Conservation (phyloP, 2,113 vertebrate species). For the Aviceda subcristata region DNA sequence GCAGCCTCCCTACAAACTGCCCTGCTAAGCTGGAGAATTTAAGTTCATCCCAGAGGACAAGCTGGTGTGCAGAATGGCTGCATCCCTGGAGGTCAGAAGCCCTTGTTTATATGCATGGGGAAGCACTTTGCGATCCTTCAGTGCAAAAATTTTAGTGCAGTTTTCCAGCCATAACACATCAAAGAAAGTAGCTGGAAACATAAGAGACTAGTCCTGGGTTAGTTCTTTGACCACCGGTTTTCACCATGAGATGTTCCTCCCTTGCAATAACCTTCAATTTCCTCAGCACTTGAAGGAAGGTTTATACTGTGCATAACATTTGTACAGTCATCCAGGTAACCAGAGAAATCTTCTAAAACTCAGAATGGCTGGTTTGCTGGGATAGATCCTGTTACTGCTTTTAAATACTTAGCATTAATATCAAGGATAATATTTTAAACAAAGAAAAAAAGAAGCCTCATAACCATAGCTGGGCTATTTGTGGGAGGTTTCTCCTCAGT, state of each 20-base stretch:
- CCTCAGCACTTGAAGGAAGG: background rate
- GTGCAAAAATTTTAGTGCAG: background rate
- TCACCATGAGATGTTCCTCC: background rate
- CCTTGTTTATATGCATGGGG: background rate
- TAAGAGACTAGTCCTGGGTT: background rate
- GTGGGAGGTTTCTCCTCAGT: slow-evolving; percentile 14
- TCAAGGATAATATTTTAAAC: background rate
- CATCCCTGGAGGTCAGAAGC: background rate
- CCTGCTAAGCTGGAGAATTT: fast-evolving
- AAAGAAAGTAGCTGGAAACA: background rate
- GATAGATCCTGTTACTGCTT: background rate
- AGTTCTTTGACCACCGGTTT: background rate
- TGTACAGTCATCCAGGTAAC: background rate
- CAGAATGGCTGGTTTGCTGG: background rate
- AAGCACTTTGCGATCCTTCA: background rate
- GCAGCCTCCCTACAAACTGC: background rate
- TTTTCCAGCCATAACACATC: background rate
- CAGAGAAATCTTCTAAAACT: background rate
- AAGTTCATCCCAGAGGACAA: fast-evolving
- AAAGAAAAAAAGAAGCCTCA: background rate
- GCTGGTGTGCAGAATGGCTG: background rate
- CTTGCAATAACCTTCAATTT: background rate
- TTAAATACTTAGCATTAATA: background rate
- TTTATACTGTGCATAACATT: background rate
- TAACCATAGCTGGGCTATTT: background rate